Evolutionary conservation across 2,113 vertebrate genomes (phyloP).

Genomic region (Arizona elegans): DNA sequence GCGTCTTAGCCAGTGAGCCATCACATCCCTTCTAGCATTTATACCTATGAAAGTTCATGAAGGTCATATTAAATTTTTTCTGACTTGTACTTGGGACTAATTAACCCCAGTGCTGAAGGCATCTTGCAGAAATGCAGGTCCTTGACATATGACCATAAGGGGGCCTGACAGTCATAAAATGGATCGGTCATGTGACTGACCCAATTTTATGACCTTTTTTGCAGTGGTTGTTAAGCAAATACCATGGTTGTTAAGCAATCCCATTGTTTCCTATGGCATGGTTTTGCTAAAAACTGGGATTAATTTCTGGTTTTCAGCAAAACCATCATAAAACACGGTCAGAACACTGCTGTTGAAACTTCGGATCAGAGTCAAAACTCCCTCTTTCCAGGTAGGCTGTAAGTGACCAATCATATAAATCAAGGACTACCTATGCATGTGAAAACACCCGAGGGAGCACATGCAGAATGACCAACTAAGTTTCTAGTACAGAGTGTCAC

Average conservation of each 20-base stretch:
- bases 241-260: not conserved
- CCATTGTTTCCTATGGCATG: not conserved
- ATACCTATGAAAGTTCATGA: not conserved
- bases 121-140: not conserved
- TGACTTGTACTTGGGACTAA: not conserved
- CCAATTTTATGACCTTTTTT: not conserved
- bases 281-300: not conserved
- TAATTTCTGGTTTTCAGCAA: not conserved
- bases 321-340: not conserved
- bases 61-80: not conserved
- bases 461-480: not conserved
- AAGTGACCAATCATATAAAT: not conserved
- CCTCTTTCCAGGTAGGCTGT: not conserved
- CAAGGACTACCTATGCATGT: not conserved
- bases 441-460: not conserved
- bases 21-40: not conserved
- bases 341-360: not conserved
- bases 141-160: not conserved
- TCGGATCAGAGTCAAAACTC: not conserved
- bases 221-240: not conserved
- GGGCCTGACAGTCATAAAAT: not conserved
- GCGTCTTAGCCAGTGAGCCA: no score
- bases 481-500: slow-evolving; percentile 52
- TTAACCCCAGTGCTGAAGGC: not conserved
- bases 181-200: not conserved